Conservation (phyloP, 2,797 vertebrate species). For the Selene dorsalis region DNA sequence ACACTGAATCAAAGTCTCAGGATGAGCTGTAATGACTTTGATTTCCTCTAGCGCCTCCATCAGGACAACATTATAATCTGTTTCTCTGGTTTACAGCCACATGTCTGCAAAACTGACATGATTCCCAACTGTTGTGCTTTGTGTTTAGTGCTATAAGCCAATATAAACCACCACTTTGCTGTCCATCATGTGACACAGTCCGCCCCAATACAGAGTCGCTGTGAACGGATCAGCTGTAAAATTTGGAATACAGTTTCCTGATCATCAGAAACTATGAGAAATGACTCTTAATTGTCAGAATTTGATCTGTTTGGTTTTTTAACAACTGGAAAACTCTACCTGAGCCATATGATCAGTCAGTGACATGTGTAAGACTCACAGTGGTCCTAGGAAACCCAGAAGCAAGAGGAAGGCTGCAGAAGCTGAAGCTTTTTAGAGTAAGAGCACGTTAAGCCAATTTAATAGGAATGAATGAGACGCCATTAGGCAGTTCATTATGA, state of each 20-base stretch:
- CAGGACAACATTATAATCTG: background rate
- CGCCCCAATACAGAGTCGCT: background rate
- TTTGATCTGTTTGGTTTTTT: background rate
- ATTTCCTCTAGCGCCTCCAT: background rate
- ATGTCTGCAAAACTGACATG: no score
- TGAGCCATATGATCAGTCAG: background rate
- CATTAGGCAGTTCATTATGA: background rate
- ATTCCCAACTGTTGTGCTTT: no score
- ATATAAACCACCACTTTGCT: no score
- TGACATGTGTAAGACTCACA: background rate
- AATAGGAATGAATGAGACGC: no score
- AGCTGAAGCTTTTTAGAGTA: no score
- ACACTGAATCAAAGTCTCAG: no score
- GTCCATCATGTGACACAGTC: no score
- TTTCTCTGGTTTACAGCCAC: background rate
- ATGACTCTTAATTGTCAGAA: background rate
- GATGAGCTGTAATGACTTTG: background rate
- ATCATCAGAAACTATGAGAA: no score
- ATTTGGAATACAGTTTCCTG: no score
- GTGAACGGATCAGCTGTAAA: background rate
- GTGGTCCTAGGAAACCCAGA: background rate
- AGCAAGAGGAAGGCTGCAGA: background rate
- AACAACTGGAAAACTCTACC: background rate
- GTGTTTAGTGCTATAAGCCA: no score
- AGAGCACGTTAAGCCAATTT: no score